Percentiles rank a stretch among this genome's conserved stretches.
Conservation (phyloP, 2,888 invertebrate species). For the Clanis bilineata region DNA sequence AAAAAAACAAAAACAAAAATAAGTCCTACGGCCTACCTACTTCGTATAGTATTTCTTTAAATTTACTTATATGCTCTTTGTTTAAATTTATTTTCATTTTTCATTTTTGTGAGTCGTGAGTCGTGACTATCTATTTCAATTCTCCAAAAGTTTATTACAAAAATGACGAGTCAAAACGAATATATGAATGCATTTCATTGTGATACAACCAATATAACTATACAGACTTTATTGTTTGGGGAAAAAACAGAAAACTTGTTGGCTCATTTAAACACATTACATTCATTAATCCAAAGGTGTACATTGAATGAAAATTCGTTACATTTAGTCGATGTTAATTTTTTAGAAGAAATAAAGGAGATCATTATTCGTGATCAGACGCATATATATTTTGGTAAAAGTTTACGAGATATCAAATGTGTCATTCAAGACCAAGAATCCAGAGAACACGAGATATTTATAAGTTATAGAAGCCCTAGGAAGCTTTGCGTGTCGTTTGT, state of each 20-base stretch:
- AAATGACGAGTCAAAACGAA: background rate
- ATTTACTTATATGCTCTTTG: too few relatives aligned
- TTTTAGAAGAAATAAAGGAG: slow-evolving; percentile 53
- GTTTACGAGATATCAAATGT: slow-evolving; percentile 59
- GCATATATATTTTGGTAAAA: slow-evolving; percentile 57
- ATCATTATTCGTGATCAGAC: slow-evolving; percentile 27
- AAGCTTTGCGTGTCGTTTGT: slow-evolving; percentile 47
- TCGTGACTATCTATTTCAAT: too few relatives aligned
- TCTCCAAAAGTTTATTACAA: too few relatives aligned
- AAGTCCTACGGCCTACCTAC: too few relatives aligned
- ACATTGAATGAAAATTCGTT: slow-evolving; percentile 27
- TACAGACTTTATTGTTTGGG: background rate
- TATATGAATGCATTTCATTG: background rate
- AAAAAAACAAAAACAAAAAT: too few relatives aligned
- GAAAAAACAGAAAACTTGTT: background rate
- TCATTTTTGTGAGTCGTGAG: too few relatives aligned
- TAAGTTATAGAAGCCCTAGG: slow-evolving; percentile 47
- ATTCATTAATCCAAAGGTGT: slow-evolving; percentile 15
- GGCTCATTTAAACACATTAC: slow-evolving; percentile 13
- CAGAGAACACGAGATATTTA: slow-evolving; percentile 54
- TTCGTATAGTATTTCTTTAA: too few relatives aligned
- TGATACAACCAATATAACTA: background rate
- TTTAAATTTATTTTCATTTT: too few relatives aligned
- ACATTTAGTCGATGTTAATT: slow-evolving; percentile 48
- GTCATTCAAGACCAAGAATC: slow-evolving; percentile 45